Evolutionary conservation across 2,113 vertebrate species (phyloP), one percentile per base, ranked within the genome.

Genomic region (Origma solitaria): DNA sequence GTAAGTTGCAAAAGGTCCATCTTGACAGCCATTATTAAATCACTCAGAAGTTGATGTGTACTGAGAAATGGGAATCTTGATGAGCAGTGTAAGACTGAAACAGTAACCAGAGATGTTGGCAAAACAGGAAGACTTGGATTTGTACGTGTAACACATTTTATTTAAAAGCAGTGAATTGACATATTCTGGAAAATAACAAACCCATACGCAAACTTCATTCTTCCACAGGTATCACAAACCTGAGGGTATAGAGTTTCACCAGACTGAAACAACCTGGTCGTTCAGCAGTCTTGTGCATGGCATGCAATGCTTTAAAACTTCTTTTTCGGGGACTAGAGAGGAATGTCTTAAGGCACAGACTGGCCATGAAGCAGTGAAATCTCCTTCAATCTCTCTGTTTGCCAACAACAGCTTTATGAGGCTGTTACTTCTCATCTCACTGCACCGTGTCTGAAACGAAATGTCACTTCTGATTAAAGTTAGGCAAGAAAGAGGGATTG

Each of bases 221-320:
- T 88, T 37, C n/a, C 17, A 33, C 25, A 0, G 1, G 15, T 51
- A 19, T 53, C 73, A 61, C 31, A 57, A 51, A 27, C 0, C 4
- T 42, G 42, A 71, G 22, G 3, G 25, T 9, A n/a, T 0, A 24
- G 4, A 24, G 44, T 50, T 60, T 66, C 45, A 66, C 42, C 16
- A 9, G 30, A 51, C 9, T 51, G 51, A 42, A 91, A n/a, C 19
- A 30, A 21, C 11, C 33, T 61, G 37, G 4, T 50, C 1, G 0
- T 42, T 88, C 58, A 47, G 17, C 47, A 66, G 25, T 12, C 23
- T 11, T 33, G 10, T 16, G 27, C 20, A 27, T 16, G 38, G 22
- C 25, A 40, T 42, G 28, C 9, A 65, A 6, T 31, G 11, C 44
- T 76, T 80, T 66, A 31, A 54, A 76, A 13, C 47, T 68, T 40